These are phyloP conservation scores for Sceloporus undulatus DNA, from an alignment of 2,113 vertebrate genomes.

Conservation along the genomic window DNA sequence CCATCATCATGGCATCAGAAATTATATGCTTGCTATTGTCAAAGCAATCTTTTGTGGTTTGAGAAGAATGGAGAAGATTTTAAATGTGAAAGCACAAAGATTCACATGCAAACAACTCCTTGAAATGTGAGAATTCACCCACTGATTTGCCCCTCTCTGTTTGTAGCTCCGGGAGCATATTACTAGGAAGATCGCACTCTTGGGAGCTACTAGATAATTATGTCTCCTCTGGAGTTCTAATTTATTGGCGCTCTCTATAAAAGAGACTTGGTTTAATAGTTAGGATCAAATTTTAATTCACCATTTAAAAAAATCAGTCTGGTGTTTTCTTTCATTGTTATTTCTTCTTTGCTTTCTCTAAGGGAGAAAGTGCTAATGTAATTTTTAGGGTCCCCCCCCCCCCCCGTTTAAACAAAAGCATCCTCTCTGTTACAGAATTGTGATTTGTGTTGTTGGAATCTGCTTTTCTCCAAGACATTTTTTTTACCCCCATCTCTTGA, in stretches of 20 bases:
- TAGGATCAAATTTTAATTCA: neutral
- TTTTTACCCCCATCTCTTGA: neutral
- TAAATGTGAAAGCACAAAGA: too few relatives aligned
- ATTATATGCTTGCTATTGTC: too few relatives aligned
- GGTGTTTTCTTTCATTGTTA: constrained; percentile 42
- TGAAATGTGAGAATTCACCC: too few relatives aligned
- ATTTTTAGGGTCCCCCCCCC: neutral
- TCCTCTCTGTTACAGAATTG: constrained; percentile 42
- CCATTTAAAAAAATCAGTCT: neutral
- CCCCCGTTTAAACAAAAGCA: constrained; percentile 31
- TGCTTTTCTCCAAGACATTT: constrained; percentile 1
- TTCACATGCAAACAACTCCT: too few relatives aligned
- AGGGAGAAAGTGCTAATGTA: neutral
- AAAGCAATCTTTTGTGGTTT: too few relatives aligned
- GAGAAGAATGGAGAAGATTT: too few relatives aligned
- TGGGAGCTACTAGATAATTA: constrained; percentile 2
- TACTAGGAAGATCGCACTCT: neutral
- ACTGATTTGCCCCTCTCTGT: too few relatives aligned
- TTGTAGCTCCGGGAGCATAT: neutral
- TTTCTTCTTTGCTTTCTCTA: constrained; percentile 59
- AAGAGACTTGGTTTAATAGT: too few relatives aligned
- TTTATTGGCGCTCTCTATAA: too few relatives aligned
- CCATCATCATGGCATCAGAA: too few relatives aligned
- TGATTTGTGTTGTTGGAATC: constrained; percentile 47
- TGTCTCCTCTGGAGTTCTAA: neutral